Percentiles rank a stretch among this genome's conserved stretches.
phyloP scores from a whole-genome alignment of 2,888 invertebrate genomes.

The Sympetrum striolatum region DNA sequence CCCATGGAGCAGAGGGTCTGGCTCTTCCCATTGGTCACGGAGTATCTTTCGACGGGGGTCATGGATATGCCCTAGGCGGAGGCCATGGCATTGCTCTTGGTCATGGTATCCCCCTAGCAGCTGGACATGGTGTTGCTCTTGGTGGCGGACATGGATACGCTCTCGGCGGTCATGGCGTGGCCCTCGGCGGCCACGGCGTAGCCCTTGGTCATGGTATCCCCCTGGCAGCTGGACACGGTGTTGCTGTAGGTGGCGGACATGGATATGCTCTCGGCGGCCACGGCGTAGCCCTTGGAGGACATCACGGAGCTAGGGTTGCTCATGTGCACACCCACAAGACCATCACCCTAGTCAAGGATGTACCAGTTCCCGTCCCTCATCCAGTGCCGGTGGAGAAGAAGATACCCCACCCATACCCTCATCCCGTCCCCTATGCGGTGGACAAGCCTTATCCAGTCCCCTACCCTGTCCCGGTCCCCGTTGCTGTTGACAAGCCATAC shows the following conservation, averaged over 20 bases:
- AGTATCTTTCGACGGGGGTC: background rate
- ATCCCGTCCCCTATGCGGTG: constrained; percentile 69
- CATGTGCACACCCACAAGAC: background rate
- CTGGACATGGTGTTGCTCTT: background rate
- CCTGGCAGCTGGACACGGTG: background rate
- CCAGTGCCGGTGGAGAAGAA: constrained; percentile 44
- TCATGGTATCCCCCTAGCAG: background rate
- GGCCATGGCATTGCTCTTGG: background rate
- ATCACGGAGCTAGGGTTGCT: background rate
- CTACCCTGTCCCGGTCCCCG: constrained; percentile 63
- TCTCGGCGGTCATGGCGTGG: background rate
- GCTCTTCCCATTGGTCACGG: background rate
- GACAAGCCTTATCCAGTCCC: constrained; percentile 63
- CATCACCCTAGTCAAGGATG: constrained; percentile 37
- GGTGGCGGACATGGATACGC: background rate
- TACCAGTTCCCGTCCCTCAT: constrained; percentile 28
- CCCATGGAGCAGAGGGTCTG: background rate
- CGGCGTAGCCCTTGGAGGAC: background rate
- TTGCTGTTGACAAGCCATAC: constrained; percentile 62
- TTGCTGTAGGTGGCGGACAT: background rate
- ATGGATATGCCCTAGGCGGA: background rate
- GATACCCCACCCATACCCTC: constrained; percentile 45
- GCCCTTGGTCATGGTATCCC: background rate
- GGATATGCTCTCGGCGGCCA: background rate
- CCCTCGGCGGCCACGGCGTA: background rate